Conservation (phyloP, 2,113 vertebrate species). For the Seriola quinqueradiata region DNA sequence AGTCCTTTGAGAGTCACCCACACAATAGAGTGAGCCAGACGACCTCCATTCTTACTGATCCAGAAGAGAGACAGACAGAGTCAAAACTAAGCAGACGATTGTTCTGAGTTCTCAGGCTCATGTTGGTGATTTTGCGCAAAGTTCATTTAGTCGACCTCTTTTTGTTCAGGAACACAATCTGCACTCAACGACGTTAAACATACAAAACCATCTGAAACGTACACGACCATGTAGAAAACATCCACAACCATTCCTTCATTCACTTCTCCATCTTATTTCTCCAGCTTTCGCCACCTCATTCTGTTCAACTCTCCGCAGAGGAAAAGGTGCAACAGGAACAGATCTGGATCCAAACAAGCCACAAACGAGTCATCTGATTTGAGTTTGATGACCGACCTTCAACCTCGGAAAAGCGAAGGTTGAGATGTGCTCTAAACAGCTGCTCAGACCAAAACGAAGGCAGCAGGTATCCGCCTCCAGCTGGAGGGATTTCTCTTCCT, state of each 20-base stretch:
- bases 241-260: background rate
- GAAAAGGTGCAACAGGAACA: no score
- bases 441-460: background rate
- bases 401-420: background rate
- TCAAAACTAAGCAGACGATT: no score
- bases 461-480: slow-evolving; percentile 31
- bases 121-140: slow-evolving; percentile 9
- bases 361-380: no score
- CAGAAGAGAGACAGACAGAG: no score
- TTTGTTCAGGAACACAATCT: background rate
- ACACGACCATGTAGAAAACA: background rate
- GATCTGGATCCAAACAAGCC: background rate
- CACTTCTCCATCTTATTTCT: background rate
- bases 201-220: slow-evolving; percentile 31
- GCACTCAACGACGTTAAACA: background rate
- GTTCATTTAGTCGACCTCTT: background rate
- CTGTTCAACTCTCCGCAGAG: no score
- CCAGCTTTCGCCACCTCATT: background rate
- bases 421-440: background rate
- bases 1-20: no score
- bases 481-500: slow-evolving; percentile 13
- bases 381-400: slow-evolving; percentile 3
- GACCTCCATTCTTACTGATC: no score
- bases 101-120: background rate
- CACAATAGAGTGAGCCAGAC: no score